Base-by-base conservation (phyloP, 1,140 invertebrate genomes). In the Sitobion miscanthi region DNA sequence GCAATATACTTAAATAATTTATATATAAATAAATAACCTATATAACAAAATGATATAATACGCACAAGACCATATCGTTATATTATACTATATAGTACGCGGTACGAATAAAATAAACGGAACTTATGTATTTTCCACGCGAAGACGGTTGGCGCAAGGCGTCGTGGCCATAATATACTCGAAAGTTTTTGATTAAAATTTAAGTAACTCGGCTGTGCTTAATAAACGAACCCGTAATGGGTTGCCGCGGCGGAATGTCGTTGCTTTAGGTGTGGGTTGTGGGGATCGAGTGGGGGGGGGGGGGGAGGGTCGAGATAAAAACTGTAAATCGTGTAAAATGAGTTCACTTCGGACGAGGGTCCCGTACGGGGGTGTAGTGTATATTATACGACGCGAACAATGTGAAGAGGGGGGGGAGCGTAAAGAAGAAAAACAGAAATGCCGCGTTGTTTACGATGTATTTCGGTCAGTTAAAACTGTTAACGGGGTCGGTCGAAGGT, bases 101-200 rank as follows among this genome's bases (percentile, higher is more conserved):
- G 86, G 45, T 52, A 88, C 20, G 49, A 88, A 88, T 88, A 85
- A 92, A 91, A 91, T 91, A 91, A 82, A 52, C 82, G n/a, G 42
- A 35, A 93, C 77, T 93, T 49, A 38, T 93, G 82, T 92, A 83
- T 85, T 54, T 83, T 83, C 47, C n/a, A 38, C 8, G 69, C 83
- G 69, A 69, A 82, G 35, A 87, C 30, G 85, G 85, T 30, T n/a
- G 85, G 83, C 25, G 47, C 57, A 57, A 14, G 11, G 52, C 88
- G 49, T 25, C 25, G 38, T 25, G 21, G 38, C 7, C 25, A 90
- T 57, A 42, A 90, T 57, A 42, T 85, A 77, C 54, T 52, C 17
- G 35, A 93, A 93, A 93, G 91, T 93, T 93, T 93, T 85, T 93
- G 77, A 85, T 93, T 93, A 85, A 93, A 93, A 93, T 93, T 93